These are phyloP conservation scores for Protonibea diacanthus DNA, from an alignment of 2,797 vertebrate species.

Conservation along the genomic window DNA sequence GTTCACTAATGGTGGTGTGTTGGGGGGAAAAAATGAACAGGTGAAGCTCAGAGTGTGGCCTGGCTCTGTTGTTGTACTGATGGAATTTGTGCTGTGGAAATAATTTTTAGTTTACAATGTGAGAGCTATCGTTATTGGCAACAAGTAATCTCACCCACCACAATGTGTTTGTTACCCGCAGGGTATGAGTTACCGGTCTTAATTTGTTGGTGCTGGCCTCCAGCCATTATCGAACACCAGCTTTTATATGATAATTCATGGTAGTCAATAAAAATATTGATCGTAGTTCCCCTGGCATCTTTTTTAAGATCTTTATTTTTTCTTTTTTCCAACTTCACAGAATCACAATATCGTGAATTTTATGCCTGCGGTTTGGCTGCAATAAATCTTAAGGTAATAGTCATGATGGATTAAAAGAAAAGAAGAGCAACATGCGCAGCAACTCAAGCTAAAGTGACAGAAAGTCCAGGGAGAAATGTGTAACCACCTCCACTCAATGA, in stretches of 20 bases:
- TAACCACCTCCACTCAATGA: constrained; percentile 3
- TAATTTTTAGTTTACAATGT: too few relatives aligned
- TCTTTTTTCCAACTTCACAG: neutral
- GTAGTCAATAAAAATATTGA: neutral
- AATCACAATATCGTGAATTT: neutral
- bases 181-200: neutral
- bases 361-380: neutral
- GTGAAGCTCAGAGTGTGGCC: too few relatives aligned
- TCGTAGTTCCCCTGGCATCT: neutral
- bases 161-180: neutral
- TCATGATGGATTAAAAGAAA: neutral
- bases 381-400: neutral
- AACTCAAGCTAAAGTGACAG: constrained; percentile 12
- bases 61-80: too few relatives aligned
- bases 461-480: constrained; percentile 1
- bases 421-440: neutral
- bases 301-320: neutral
- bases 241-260: neutral
- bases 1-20: too few relatives aligned
- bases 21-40: too few relatives aligned
- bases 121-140: too few relatives aligned
- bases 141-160: too few relatives aligned
- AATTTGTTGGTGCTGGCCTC: neutral
- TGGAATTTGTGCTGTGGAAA: too few relatives aligned
- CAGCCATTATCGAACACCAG: neutral